Evolutionary conservation across 2,888 invertebrate species (phyloP).

Genomic region (Mimachlamys varia): DNA sequence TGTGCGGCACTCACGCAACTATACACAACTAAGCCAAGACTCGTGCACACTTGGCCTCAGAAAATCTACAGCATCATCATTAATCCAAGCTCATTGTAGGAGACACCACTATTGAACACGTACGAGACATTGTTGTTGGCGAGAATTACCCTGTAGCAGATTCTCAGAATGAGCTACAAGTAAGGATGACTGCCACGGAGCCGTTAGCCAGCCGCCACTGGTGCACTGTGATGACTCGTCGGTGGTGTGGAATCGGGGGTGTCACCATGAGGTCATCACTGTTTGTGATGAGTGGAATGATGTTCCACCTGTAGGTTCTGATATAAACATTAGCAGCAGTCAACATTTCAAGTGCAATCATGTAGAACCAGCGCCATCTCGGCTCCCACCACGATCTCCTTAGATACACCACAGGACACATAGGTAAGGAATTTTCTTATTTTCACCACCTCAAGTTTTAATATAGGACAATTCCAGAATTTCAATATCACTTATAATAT

Average conservation of each 20-base stretch:
- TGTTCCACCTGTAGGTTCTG: background rate
- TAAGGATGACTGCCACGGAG: background rate
- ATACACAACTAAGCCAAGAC: background rate
- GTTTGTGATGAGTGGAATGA: background rate
- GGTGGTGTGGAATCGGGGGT: background rate
- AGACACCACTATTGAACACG: background rate
- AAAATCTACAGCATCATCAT: background rate
- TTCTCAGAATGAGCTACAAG: background rate
- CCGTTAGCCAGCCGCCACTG: background rate
- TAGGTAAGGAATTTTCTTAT: background rate
- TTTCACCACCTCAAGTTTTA: too few species aligned
- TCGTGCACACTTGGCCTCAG: background rate
- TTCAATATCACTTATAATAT: too few species aligned
- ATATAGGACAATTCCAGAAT: too few species aligned
- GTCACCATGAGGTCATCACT: slow-evolving; percentile 17
- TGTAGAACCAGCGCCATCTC: background rate
- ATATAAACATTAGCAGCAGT: background rate
- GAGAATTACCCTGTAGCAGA: slow-evolving; percentile 5
- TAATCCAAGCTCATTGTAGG: background rate
- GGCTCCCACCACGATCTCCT: background rate
- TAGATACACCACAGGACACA: background rate
- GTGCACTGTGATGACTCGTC: background rate
- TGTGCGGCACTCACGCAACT: background rate
- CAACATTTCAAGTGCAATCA: background rate
- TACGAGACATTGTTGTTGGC: background rate